Evolutionary conservation across 1,140 invertebrate species (phyloP).

Genomic region (Latrodectus geometricus): DNA sequence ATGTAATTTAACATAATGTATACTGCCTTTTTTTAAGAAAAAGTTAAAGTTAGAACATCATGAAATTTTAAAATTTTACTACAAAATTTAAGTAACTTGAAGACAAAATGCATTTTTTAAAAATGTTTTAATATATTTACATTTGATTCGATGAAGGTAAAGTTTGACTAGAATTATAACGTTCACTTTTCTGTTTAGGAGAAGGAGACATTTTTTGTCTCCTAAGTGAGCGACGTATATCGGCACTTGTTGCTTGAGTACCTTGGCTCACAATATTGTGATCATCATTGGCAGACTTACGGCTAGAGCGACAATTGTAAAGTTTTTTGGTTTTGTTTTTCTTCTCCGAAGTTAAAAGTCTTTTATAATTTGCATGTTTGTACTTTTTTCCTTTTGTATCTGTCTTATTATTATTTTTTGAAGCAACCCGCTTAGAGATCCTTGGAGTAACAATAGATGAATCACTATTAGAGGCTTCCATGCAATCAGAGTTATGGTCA

Average conservation of each 20-base stretch:
- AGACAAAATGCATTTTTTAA: too few species aligned
- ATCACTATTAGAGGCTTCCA: background rate
- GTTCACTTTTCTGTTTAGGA: background rate
- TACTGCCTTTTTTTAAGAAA: too few species aligned
- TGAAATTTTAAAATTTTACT: too few species aligned
- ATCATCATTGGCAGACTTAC: background rate
- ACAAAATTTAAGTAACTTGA: too few species aligned
- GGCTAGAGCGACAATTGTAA: constrained; percentile 1
- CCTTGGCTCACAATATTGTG: constrained; percentile 32
- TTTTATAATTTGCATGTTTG: constrained; percentile 3
- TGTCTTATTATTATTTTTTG: background rate
- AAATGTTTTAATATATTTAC: background rate
- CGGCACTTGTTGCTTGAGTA: constrained; percentile 48
- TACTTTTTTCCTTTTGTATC: background rate
- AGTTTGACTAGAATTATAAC: background rate
- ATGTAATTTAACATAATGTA: too few species aligned
- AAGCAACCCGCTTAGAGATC: background rate
- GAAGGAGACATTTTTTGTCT: background rate
- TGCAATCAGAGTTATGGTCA: background rate
- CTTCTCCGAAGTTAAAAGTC: background rate
- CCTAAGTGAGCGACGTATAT: constrained; percentile 22
- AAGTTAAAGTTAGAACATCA: too few species aligned
- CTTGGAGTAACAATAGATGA: background rate
- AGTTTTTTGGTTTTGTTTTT: background rate
- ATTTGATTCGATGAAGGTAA: too few species aligned